A percentile compares a stretch with the other conserved stretches of the same genome.
These are phyloP conservation scores for Mesocricetus auratus DNA, from an alignment of 2,113 vertebrate species.

Conservation along the genomic window DNA sequence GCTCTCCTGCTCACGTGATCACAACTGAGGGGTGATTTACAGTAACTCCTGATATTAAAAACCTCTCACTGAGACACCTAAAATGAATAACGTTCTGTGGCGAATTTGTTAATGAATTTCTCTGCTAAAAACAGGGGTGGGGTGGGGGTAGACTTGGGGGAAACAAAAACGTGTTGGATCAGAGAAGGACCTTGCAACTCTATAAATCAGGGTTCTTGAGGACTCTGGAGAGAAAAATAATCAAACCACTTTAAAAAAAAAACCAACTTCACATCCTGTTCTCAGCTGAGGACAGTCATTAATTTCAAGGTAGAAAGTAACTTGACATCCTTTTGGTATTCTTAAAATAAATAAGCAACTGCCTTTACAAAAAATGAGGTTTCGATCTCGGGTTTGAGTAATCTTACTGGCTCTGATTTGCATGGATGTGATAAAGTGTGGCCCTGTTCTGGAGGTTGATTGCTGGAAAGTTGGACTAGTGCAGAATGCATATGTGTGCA, in stretches of 20 bases:
- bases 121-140: conserved; percentile 13
- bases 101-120: conserved; percentile 73
- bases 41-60: conserved; percentile 66
- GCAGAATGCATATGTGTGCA: conserved; percentile 11
- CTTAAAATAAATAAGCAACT: conserved; percentile 75
- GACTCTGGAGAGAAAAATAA: conserved; percentile 64
- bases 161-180: not conserved
- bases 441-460: conserved; percentile 15
- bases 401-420: conserved; percentile 67
- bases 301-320: conserved; percentile 66
- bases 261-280: not conserved
- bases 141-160: not conserved
- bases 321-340: conserved; percentile 60
- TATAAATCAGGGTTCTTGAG: conserved; percentile 24
- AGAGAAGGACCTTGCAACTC: not conserved
- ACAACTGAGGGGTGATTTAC: conserved; percentile 64
- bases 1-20: not conserved
- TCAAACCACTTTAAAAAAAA: conserved; percentile 19
- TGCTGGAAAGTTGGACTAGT: conserved; percentile 12
- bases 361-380: conserved; percentile 45
- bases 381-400: conserved; percentile 49
- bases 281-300: conserved; percentile 62
- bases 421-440: conserved; percentile 45
- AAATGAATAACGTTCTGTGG: conserved; percentile 68
- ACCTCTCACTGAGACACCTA: conserved; percentile 35